Percentiles rank a stretch among this genome's conserved stretches.
These are phyloP conservation scores for Heterotis niloticus DNA, from an alignment of 2,113 vertebrate genomes.

Conservation along the genomic window DNA sequence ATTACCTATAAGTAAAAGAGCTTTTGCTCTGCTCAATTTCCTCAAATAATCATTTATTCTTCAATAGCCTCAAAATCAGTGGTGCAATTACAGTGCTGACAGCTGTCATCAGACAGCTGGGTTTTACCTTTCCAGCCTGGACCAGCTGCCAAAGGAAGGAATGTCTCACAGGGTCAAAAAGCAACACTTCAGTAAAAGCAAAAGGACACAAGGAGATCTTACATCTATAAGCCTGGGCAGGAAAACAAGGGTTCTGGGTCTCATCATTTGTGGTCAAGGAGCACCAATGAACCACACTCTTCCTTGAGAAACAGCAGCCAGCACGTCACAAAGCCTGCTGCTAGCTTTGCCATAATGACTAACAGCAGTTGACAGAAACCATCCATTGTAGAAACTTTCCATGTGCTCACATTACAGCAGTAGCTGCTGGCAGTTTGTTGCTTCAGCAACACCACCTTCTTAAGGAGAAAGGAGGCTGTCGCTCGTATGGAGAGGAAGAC, in stretches of 20 bases:
- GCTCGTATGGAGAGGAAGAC: too few relatives aligned
- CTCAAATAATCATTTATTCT: slow-evolving; percentile 5
- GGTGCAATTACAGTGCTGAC: background rate
- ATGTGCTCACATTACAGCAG: too few relatives aligned
- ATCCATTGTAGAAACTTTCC: too few relatives aligned
- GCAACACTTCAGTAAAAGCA: background rate
- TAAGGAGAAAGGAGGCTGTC: too few relatives aligned
- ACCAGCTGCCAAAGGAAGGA: background rate
- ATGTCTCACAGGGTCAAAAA: background rate
- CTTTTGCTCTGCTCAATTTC: background rate
- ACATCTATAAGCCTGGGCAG: background rate
- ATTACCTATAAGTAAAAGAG: background rate
- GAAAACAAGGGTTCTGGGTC: background rate
- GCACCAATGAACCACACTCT: too few relatives aligned
- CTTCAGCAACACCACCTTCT: too few relatives aligned
- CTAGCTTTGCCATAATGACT: too few relatives aligned
- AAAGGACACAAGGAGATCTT: background rate
- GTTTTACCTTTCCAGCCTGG: background rate
- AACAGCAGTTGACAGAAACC: too few relatives aligned
- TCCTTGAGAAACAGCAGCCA: too few relatives aligned
- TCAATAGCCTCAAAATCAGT: background rate
- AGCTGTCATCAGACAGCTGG: background rate
- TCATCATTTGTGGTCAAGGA: background rate
- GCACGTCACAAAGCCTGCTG: too few relatives aligned
- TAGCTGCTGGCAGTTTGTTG: too few relatives aligned